Evolutionary conservation across 92 coral and sea anemone genomes (phyloP).

Genomic region (Phenganax marumi): DNA sequence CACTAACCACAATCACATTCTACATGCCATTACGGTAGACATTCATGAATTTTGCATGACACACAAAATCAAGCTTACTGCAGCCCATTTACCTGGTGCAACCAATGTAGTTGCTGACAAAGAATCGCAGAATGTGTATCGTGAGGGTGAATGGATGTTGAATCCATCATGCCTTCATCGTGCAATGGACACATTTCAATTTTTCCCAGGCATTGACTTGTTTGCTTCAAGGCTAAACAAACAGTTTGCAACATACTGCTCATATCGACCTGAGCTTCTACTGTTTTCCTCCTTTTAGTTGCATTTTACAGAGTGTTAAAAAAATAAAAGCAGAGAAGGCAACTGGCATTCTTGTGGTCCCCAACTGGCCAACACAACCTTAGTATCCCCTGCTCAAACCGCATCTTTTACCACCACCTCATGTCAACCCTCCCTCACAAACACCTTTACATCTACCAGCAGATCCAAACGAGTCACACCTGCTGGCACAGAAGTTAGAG

Average conservation of each 20-base stretch:
- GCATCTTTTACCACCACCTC: not conserved
- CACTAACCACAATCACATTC: constrained; percentile 52
- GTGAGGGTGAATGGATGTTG: no score
- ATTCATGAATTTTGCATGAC: constrained; percentile 57
- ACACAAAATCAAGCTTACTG: constrained; percentile 47
- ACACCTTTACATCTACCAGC: constrained; percentile 16
- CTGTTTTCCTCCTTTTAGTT: no score
- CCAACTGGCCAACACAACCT: constrained; percentile 30
- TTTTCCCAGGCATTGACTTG: no score
- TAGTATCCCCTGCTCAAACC: constrained; percentile 26
- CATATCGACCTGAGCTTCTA: no score
- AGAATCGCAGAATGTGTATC: constrained; percentile 41
- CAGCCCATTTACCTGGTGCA: constrained; percentile 57
- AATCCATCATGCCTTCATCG: no score
- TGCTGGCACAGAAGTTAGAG: no score
- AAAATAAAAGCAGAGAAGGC: constrained; percentile 27
- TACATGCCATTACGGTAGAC: constrained; percentile 30
- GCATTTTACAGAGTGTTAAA: no score
- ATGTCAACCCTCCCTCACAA: not conserved
- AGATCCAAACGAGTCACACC: not conserved
- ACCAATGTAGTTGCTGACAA: constrained; percentile 53
- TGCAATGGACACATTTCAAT: no score
- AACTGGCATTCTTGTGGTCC: constrained; percentile 24
- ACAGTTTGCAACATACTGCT: no score
- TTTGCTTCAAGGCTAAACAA: no score